Base-by-base conservation (phyloP, 2,113 vertebrate genomes). In the Stigmatopora argus region DNA sequence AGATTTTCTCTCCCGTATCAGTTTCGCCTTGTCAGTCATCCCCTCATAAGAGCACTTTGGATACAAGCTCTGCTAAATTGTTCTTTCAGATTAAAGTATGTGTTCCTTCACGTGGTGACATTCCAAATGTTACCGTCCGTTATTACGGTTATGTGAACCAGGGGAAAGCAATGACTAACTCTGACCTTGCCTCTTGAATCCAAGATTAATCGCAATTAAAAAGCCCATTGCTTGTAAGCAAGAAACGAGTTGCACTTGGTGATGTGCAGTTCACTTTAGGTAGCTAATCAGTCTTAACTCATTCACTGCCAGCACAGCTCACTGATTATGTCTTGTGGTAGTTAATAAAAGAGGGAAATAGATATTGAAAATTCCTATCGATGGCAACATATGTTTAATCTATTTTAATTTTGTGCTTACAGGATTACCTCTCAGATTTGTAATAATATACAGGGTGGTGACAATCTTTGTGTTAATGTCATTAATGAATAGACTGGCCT, bases 1-100 rank as follows among this genome's bases (percentile, higher is more conserved):
- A 89, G 83, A 86, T 89, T 85, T 87, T 66, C 75, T 80, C 72
- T 70, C 62, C 73, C 75, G 0, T 78, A 80, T 86, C 81, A 65
- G 82, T 81, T 86, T 85, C 87, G 80, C 75, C 62, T 77, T 80
- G 82, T 86, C 87, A 85, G 79, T 87, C 82, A 86, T 46, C 65
- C 70, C 69, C 68, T 70, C 52, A 55, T 41, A 47, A 66, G 64
- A 73, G 67, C 41, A 41, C 69, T 77, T 35, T 1, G 62, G 64
- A 72, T 64, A 64, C 64, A 38, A 78, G 72, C 56, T 46, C 59
- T 53, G 71, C 58, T 63, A 34, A 49, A 26, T 64, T 70, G 65
- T 69, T 51, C 48, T 38, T 9, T 67, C 48, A 58, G 61, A 74
- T 77, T 78, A 78, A 69, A 35, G n/a, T 48, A 51, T 17, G 45